phyloP scores from a whole-genome alignment of 2,797 vertebrate species.

The Aeoliscus strigatus region DNA sequence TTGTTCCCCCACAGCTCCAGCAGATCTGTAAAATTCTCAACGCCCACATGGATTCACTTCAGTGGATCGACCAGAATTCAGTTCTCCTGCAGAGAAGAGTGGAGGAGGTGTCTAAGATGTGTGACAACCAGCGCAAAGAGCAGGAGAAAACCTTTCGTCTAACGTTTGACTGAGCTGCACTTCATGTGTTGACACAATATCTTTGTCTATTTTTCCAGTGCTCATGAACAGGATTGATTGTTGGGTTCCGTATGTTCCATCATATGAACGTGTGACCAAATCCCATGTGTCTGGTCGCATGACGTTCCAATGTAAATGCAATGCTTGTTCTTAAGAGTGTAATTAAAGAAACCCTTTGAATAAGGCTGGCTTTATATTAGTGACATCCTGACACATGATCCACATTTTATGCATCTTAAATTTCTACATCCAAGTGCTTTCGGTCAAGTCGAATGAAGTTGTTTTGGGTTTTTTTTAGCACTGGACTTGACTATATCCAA shows the following conservation, averaged over 20 bases:
- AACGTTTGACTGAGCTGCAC: slow-evolving; percentile 76
- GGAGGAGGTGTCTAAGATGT: slow-evolving; percentile 89
- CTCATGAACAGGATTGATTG: background rate
- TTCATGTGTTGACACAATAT: slow-evolving; percentile 6
- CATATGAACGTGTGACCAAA: slow-evolving; percentile 5
- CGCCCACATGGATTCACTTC: slow-evolving; percentile 88
- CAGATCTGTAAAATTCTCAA: slow-evolving; percentile 93
- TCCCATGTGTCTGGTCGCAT: slow-evolving; percentile 4
- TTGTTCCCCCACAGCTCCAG: slow-evolving; percentile 75
- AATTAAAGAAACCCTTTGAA: slow-evolving; percentile 47
- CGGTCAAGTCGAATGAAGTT: no score
- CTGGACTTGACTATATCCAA: no score
- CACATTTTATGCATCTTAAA: background rate
- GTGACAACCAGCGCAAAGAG: slow-evolving; percentile 88
- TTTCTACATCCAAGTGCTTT: no score
- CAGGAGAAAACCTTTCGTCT: slow-evolving; percentile 90
- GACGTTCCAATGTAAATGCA: slow-evolving; percentile 38
- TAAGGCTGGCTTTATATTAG: slow-evolving; percentile 2
- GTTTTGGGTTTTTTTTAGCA: no score
- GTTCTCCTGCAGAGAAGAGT: slow-evolving; percentile 91
- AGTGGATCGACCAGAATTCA: slow-evolving; percentile 92
- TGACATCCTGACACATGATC: background rate
- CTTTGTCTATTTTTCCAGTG: slow-evolving; percentile 1
- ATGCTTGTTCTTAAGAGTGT: slow-evolving; percentile 24
- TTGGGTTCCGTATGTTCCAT: background rate